Evolutionary conservation across 2,797 vertebrate genomes (phyloP).

Genomic region (Poliocrania exsul): DNA sequence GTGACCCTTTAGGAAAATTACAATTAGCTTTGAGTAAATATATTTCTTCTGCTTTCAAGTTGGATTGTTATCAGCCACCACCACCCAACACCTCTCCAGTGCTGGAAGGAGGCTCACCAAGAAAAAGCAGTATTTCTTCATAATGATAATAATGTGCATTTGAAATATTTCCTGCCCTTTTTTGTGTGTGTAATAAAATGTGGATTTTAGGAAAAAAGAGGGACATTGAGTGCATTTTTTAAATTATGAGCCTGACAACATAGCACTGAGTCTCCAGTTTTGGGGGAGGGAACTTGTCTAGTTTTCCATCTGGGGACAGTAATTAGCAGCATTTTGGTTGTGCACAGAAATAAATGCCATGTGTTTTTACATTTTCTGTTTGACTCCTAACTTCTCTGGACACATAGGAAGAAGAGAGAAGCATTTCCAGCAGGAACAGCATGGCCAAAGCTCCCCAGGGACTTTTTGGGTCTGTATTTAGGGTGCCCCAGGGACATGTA

Average conservation of each 20-base stretch:
- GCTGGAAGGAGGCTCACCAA: neutral
- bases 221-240: neutral
- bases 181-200: neutral
- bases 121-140: neutral
- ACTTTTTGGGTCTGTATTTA: neutral
- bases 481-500: accelerated
- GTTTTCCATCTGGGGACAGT: neutral
- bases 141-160: neutral
- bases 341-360: neutral
- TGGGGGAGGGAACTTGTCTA: neutral
- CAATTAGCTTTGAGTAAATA: neutral
- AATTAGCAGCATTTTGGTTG: accelerated
- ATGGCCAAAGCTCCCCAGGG: neutral
- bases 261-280: neutral
- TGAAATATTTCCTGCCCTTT: neutral
- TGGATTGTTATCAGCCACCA: neutral
- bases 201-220: neutral
- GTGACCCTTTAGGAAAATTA: neutral
- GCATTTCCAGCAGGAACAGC: neutral
- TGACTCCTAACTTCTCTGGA: neutral
- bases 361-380: neutral
- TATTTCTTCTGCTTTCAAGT: neutral
- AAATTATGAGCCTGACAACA: neutral
- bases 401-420: accelerated
- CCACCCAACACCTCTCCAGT: neutral